Evolutionary conservation across 2,888 invertebrate genomes (phyloP).

Genomic region (Sisyra terminalis): DNA sequence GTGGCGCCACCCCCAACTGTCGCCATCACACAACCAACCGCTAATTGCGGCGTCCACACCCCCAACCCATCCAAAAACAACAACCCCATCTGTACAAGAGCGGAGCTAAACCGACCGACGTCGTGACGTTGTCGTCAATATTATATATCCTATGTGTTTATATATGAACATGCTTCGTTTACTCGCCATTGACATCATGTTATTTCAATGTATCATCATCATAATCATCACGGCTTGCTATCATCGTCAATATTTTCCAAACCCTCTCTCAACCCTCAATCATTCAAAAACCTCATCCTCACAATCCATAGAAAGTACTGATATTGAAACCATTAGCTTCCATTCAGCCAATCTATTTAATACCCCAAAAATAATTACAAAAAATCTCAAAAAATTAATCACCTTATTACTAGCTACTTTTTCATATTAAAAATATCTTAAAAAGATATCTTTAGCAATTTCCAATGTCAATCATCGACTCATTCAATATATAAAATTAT

Average conservation of each 20-base stretch:
- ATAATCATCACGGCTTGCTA: not conserved
- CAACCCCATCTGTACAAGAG: not conserved
- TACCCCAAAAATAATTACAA: not conserved
- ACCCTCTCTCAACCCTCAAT: not conserved
- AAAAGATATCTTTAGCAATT: too few relatives aligned
- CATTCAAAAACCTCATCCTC: not conserved
- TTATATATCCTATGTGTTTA: not conserved
- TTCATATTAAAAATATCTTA: too few relatives aligned
- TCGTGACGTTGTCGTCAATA: too few relatives aligned
- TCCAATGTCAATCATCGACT: too few relatives aligned
- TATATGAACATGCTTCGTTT: constrained; percentile 4
- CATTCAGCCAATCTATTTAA: too few relatives aligned
- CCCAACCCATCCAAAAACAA: not conserved
- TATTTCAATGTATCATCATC: constrained; percentile 6
- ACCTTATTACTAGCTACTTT: not conserved
- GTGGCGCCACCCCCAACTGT: constrained; percentile 3
- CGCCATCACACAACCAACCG: constrained; percentile 6
- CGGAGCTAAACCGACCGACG: too few relatives aligned
- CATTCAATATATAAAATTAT: too few relatives aligned
- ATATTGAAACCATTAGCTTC: too few relatives aligned
- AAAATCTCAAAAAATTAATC: not conserved
- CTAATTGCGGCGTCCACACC: constrained; percentile 6
- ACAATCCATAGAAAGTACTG: not conserved
- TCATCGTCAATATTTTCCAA: not conserved
- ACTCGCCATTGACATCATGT: constrained; percentile 6